Evolutionary conservation across 2,797 vertebrate genomes (phyloP), one percentile per base, ranked within the genome.

Genomic region (Coregonus sp.): DNA sequence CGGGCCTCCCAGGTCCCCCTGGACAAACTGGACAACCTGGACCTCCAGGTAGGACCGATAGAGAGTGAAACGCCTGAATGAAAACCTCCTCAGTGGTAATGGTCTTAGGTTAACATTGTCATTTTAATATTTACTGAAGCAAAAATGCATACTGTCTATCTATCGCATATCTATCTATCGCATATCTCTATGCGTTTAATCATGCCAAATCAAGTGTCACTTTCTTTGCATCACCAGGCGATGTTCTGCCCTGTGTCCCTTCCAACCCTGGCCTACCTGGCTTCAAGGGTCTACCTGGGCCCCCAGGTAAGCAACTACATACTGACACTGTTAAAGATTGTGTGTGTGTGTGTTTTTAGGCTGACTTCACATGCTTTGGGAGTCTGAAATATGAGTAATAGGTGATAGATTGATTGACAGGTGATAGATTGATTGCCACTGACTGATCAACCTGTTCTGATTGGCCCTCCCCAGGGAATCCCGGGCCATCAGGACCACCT

Each of bases 21-120:
- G 92, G 92, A 59, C 5, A 61, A 72, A 75, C 61, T 20, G 93
- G 93, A 18, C 76, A 29, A 72, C 61, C 59, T 67, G 92, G 92
- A 12, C 87, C 85, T 47, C 78, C 74, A 83, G 92, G 92, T 89
- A 35, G 65, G 80, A 66, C 50, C 65, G 25, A 78, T 56, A 52
- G 75, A 67, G 74, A 35, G 15, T n/a, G 15, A 18, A 15, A 7
- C 6, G 20, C 11, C 65, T 67, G 65, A 67, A 14, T 29, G n/a
- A 29, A 65, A 65, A 20, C 9, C 61, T 29, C 2, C 61, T 20
- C 6, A 29, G 11, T 9, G n/a, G 12, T 65, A 29, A 20, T 9
- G 20, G 61, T 20, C 3, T 65, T 65, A 65, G 61, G 52, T 56
- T 18, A 56, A 56, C 14, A 56, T 47, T 47, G 40, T 47, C 2